These are phyloP conservation scores for Drosophila subsilvestris DNA, from an alignment of 2,888 invertebrate species.

Conservation along the genomic window DNA sequence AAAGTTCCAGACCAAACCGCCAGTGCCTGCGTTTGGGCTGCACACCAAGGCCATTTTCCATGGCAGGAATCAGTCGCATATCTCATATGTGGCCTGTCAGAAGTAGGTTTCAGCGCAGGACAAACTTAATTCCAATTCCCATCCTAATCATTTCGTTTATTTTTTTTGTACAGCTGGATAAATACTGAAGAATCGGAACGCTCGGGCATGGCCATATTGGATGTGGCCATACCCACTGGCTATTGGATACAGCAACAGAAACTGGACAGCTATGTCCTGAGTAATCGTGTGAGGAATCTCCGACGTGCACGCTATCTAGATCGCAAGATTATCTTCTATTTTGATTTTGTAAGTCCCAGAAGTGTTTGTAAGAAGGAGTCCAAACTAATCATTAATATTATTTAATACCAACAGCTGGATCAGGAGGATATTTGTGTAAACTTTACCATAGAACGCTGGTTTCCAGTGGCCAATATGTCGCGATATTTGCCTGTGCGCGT, in stretches of 20 bases:
- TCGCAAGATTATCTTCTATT: conserved; percentile 95
- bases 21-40: conserved; percentile 91
- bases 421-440: conserved; percentile 94
- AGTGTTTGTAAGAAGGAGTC: accelerated
- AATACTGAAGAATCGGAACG: conserved; percentile 90
- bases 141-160: neutral
- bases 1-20: conserved; percentile 93
- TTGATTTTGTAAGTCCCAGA: conserved; percentile 92
- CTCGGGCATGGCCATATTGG: conserved; percentile 94
- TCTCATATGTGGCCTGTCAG: conserved; percentile 93
- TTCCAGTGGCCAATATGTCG: conserved; percentile 98
- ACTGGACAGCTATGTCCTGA: conserved; percentile 92
- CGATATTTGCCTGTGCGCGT: conserved; percentile 94
- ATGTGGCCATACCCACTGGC: conserved; percentile 94
- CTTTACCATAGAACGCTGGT: conserved; percentile 97
- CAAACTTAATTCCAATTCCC: neutral
- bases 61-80: conserved; percentile 97
- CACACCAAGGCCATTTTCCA: conserved; percentile 90
- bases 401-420: conserved; percentile 87
- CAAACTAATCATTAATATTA: neutral
- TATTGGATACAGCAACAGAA: conserved; percentile 96
- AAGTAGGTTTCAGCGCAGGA: conserved; percentile 85
- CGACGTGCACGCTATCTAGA: conserved; percentile 93
- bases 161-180: conserved; percentile 88
- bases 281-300: conserved; percentile 91